Evolutionary conservation across 1,140 invertebrate genomes (phyloP).

Genomic region (Teleogryllus occipitalis): DNA sequence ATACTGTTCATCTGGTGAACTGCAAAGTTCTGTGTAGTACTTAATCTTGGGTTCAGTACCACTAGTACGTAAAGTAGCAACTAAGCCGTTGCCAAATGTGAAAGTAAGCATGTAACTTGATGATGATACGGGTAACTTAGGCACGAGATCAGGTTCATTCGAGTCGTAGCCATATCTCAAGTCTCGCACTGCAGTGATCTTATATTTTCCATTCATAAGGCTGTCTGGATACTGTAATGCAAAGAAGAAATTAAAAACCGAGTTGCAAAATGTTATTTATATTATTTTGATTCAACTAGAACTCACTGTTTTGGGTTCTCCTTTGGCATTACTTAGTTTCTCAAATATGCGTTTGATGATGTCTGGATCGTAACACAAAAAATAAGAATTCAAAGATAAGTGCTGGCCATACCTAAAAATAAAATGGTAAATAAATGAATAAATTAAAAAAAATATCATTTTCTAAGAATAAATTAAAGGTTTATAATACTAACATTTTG

Average conservation of each 20-base stretch:
- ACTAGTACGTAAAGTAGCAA: conserved; percentile 85
- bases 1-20: conserved; percentile 53
- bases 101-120: conserved; percentile 94
- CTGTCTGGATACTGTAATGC: conserved; percentile 60
- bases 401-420: conserved; percentile 67
- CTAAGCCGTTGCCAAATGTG: conserved; percentile 77
- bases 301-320: conserved; percentile 12
- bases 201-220: conserved; percentile 60
- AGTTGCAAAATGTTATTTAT: background rate
- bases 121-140: conserved; percentile 66
- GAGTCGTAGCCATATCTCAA: conserved; percentile 84
- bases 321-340: conserved; percentile 52
- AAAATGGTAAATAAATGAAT: background rate
- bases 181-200: conserved; percentile 70
- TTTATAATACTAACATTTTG: conserved; percentile 41
- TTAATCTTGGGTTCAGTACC: conserved; percentile 99
- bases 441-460: background rate
- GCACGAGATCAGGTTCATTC: conserved; percentile 56
- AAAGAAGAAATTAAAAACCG: conserved; percentile 29
- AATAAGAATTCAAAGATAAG: conserved; percentile 79
- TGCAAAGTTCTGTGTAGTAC: conserved; percentile 90
- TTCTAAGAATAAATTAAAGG: background rate
- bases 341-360: conserved; percentile 73
- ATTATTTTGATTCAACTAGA: background rate
- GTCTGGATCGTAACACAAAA: conserved; percentile 67